Evolutionary conservation across 1,140 invertebrate genomes (phyloP).

Genomic region (Rhopalosiphum maidis): DNA sequence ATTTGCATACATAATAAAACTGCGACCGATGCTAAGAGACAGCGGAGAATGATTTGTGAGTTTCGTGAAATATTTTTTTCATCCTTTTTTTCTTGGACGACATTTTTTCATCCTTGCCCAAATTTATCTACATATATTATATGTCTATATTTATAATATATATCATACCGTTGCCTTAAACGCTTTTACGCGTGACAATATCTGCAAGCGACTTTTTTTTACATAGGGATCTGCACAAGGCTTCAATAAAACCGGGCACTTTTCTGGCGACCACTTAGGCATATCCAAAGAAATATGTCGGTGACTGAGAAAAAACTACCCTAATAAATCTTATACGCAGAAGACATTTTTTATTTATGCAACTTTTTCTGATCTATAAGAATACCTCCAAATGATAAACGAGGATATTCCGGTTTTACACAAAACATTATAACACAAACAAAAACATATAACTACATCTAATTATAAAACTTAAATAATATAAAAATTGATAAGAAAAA

Average conservation of each 20-base stretch:
- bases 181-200: conserved; percentile 34
- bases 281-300: conserved; percentile 46
- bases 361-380: conserved; percentile 41
- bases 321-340: conserved; percentile 41
- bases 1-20: conserved; percentile 57
- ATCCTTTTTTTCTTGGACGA: conserved; percentile 28
- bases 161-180: background rate
- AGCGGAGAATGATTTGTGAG: conserved; percentile 50
- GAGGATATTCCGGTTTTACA: conserved; percentile 22
- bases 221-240: background rate
- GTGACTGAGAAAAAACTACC: conserved; percentile 39
- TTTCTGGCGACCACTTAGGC: conserved; percentile 51
- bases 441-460: background rate
- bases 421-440: background rate
- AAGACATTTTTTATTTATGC: conserved; percentile 51
- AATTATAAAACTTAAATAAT: background rate
- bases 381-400: conserved; percentile 41
- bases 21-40: conserved; percentile 52
- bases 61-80: conserved; percentile 36
- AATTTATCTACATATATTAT: conserved; percentile 27
- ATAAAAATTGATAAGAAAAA: background rate
- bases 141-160: background rate
- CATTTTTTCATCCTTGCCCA: conserved; percentile 44
- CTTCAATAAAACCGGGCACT: conserved; percentile 52
- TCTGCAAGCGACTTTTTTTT: conserved; percentile 24